A percentile compares a stretch with the other conserved stretches of the same genome.
Conservation (phyloP, 2,113 vertebrate species). For the Petrocephalus microphthalmus region DNA sequence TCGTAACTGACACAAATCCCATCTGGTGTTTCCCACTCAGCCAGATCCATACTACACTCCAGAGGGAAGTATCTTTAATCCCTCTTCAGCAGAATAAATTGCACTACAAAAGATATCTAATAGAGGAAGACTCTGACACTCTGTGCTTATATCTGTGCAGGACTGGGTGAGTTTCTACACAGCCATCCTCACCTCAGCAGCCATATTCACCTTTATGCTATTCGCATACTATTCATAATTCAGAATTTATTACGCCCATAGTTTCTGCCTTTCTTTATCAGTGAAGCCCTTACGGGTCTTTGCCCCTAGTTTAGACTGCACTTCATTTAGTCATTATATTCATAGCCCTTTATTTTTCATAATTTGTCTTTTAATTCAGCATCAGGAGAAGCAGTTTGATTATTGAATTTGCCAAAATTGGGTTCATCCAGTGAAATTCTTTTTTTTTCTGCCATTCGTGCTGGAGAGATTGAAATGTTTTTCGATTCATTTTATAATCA, state of each 20-base stretch:
- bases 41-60: neutral
- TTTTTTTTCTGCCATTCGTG: neutral
- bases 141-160: conserved; percentile 65
- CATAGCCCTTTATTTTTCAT: neutral
- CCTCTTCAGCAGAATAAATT: conserved; percentile 79
- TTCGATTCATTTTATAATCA: conserved; percentile 73
- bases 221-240: neutral
- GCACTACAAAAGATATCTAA: conserved; percentile 65
- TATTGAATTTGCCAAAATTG: neutral
- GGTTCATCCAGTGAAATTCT: neutral
- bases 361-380: neutral
- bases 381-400: neutral
- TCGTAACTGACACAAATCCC: neutral
- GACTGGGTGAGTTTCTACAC: conserved; percentile 30
- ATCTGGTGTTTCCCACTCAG: neutral
- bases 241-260: neutral
- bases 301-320: neutral
- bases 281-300: neutral
- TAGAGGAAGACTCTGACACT: conserved; percentile 71
- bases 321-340: neutral
- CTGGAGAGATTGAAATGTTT: conserved; percentile 38
- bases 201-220: neutral
- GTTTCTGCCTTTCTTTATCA: neutral
- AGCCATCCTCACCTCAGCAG: neutral
- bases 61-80: conserved; percentile 63